These are phyloP conservation scores for Dusona sp. DNA, from an alignment of 2,888 invertebrate genomes.

Conservation along the genomic window DNA sequence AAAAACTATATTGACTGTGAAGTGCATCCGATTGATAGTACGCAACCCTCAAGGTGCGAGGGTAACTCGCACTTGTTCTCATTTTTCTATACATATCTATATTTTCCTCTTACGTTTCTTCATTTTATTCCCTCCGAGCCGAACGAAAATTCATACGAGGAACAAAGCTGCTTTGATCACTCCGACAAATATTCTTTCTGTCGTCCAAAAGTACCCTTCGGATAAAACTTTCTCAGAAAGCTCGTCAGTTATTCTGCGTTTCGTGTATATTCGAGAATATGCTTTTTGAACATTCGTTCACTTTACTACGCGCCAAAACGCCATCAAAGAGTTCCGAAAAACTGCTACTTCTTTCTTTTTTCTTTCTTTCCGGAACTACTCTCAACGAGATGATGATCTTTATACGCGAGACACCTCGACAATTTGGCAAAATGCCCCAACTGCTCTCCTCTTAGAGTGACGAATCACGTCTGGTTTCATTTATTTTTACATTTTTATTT, in stretches of 20 bases:
- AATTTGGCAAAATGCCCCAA: constrained; percentile 5
- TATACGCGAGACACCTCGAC: neutral
- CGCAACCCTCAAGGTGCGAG: no score
- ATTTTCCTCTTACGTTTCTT: neutral
- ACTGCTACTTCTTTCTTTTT: constrained; percentile 12
- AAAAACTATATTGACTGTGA: no score
- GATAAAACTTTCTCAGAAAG: neutral
- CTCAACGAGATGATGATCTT: constrained; percentile 13
- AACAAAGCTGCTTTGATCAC: neutral
- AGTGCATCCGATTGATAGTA: no score
- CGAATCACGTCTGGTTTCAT: neutral
- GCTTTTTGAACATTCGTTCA: neutral
- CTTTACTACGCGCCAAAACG: neutral
- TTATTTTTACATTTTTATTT: no score
- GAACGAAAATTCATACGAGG: neutral
- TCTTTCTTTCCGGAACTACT: neutral
- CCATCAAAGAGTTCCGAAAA: neutral
- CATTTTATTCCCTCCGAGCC: neutral
- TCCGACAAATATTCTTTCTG: neutral
- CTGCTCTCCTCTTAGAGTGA: neutral
- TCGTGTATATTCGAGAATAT: neutral
- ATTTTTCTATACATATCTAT: neutral
- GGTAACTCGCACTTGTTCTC: no score
- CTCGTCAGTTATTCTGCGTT: neutral
- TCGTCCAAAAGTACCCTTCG: neutral